Evolutionary conservation across 1,140 invertebrate species (phyloP).

Genomic region (Microplitis mediator): DNA sequence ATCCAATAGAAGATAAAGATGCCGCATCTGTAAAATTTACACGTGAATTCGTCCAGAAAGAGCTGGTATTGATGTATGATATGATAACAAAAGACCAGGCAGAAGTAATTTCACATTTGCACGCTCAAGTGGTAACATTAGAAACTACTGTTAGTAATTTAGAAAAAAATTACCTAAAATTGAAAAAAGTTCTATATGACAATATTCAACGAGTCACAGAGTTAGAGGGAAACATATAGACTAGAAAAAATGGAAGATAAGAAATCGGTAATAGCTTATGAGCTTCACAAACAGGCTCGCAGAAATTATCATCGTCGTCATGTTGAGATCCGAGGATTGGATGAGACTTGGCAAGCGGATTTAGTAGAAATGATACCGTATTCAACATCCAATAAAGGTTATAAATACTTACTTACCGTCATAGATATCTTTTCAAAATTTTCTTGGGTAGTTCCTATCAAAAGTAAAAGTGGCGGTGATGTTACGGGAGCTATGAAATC

Average conservation of each 20-base stretch:
- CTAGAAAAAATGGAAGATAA: not conserved
- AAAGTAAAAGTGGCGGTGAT: not conserved
- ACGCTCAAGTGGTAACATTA: not conserved
- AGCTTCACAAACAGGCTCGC: not conserved
- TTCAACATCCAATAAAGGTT: constrained; percentile 18
- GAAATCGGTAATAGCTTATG: not conserved
- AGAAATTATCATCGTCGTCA: not conserved
- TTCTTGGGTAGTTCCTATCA: constrained; percentile 29
- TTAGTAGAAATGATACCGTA: constrained; percentile 7
- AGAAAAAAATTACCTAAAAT: no score
- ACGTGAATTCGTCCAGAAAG: not conserved
- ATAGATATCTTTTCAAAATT: constrained; percentile 29
- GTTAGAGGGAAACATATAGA: not conserved
- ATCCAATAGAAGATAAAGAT: not conserved
- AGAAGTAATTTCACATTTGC: not conserved
- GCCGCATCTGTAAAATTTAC: not conserved
- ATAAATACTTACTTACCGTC: constrained; percentile 16
- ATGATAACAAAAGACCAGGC: not conserved
- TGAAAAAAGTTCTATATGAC: no score
- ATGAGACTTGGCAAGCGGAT: not conserved
- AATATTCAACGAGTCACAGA: not conserved
- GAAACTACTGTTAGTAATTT: not conserved
- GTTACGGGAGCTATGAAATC: not conserved
- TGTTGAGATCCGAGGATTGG: not conserved
- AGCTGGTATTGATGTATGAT: not conserved